phyloP scores from a whole-genome alignment of 2,888 invertebrate species.

The Operophtera brumata region DNA sequence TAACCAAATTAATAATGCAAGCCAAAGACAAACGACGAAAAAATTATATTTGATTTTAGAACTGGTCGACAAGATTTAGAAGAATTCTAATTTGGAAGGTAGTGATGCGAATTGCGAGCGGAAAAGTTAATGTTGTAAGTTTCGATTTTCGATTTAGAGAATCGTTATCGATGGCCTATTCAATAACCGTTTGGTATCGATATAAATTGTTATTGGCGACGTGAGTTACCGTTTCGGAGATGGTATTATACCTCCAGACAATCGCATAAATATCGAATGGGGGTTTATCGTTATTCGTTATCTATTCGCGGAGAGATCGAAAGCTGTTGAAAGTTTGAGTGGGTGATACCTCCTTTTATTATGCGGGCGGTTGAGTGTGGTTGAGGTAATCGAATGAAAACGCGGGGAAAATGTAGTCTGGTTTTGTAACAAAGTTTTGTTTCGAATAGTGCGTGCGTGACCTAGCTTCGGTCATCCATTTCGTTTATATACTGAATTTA shows the following conservation, averaged over 20 bases:
- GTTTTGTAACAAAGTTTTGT: constrained; percentile 19
- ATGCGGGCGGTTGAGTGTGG: constrained; percentile 29
- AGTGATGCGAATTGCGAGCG: constrained; percentile 28
- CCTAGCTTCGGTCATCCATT: not conserved
- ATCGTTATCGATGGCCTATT: constrained; percentile 66
- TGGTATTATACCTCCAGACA: constrained; percentile 69
- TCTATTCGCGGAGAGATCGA: constrained; percentile 57
- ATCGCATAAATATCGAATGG: constrained; percentile 67
- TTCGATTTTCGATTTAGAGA: constrained; percentile 49
- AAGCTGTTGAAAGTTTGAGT: constrained; percentile 56
- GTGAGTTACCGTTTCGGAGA: constrained; percentile 73
- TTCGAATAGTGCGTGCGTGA: constrained; percentile 16
- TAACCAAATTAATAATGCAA: constrained; percentile 1
- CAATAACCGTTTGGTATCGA: constrained; percentile 71
- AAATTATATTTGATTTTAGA: not conserved
- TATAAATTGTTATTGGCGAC: constrained; percentile 73
- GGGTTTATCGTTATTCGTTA: constrained; percentile 64
- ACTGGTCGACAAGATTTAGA: not conserved
- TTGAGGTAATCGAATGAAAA: constrained; percentile 30
- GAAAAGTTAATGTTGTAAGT: constrained; percentile 39
- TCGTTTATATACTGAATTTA: not conserved
- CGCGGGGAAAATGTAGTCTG: constrained; percentile 26
- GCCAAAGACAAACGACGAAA: constrained; percentile 1
- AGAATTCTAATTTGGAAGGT: constrained; percentile 24
- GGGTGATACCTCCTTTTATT: constrained; percentile 51